Evolutionary conservation across 2,888 invertebrate species (phyloP), one percentile per base, ranked within the genome.

Genomic region (Reticulitermes lucifugus): DNA sequence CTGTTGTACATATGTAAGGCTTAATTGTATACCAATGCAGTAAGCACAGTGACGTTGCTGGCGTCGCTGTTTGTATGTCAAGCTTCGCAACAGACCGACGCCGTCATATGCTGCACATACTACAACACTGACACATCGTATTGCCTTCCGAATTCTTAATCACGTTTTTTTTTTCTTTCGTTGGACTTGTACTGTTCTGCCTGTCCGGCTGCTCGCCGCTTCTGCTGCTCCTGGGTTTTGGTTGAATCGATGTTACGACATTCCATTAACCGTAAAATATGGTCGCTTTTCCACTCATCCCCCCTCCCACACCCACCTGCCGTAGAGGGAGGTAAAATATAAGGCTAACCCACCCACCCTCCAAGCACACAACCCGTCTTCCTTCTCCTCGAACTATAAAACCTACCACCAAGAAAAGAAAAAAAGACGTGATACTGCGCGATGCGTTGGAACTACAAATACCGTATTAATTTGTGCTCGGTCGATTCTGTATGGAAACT

Each of bases 211-310:
- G 55, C 25, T 5, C 70, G 70, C 25, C 70, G n/a, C 25, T 70
- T 70, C 70, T n/a, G 25, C 81, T 70, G 59, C 55, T 55, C 18
- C 55, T 55, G 55, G 55, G 55, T 55, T 55, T 55, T 18, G 18
- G 18, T 85, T 83, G 85, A 84, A 86, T 86, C 86, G 82, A 84
- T 84, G 81, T 84, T 81, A 82, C 84, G 81, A 86, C 86, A 79
- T 84, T 82, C 86, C 86, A 84, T 86, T 84, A 86, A 82, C 86
- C 83, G 82, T 84, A 86, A 86, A 86, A 86, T 86, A 86, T 84
- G 86, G 84, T 71, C 81, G 83, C 84, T 46, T 46, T 46, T 46
- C 46, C 46, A 46, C 46, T 46, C 46, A 46, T 59, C 80, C 84
- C 60, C 59, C 79, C 83, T 77, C 65, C 79, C 2, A 25, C 79